Conservation (phyloP, 2,797 vertebrate genomes). For the Anabacerthia variegaticeps region DNA sequence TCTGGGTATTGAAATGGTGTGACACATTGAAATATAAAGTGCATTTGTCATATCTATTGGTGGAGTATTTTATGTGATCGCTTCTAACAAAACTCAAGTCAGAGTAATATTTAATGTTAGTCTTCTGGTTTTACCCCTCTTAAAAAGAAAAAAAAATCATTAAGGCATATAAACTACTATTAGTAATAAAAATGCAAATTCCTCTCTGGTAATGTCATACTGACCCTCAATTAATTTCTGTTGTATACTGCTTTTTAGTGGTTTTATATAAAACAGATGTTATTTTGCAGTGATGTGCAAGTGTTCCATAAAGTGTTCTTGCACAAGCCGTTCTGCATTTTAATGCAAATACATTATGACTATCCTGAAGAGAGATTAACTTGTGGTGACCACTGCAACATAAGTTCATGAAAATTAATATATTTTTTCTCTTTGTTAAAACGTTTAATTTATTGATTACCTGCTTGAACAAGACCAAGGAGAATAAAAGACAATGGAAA, state of each 20-base stretch:
- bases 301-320: not conserved
- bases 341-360: not conserved
- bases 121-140: constrained; percentile 45
- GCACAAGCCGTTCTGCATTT: not conserved
- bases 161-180: constrained; percentile 7
- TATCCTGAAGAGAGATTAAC: not conserved
- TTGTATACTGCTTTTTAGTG: not conserved
- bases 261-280: not conserved
- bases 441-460: not conserved
- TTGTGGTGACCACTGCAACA: not conserved
- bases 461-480: not conserved
- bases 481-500: not conserved
- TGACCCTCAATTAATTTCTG: not conserved
- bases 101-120: constrained; percentile 69
- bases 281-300: not conserved
- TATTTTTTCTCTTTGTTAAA: not conserved
- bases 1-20: constrained; percentile 82
- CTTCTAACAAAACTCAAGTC: constrained; percentile 77
- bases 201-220: not conserved
- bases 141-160: not conserved
- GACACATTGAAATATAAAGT: constrained; percentile 87
- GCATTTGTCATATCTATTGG: constrained; percentile 85
- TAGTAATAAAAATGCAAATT: constrained; percentile 45
- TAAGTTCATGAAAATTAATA: not conserved
- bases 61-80: constrained; percentile 76